A percentile compares a stretch with the other conserved stretches of the same genome.
Conservation (phyloP, 2,797 vertebrate genomes). For the Apodemus agrarius region DNA sequence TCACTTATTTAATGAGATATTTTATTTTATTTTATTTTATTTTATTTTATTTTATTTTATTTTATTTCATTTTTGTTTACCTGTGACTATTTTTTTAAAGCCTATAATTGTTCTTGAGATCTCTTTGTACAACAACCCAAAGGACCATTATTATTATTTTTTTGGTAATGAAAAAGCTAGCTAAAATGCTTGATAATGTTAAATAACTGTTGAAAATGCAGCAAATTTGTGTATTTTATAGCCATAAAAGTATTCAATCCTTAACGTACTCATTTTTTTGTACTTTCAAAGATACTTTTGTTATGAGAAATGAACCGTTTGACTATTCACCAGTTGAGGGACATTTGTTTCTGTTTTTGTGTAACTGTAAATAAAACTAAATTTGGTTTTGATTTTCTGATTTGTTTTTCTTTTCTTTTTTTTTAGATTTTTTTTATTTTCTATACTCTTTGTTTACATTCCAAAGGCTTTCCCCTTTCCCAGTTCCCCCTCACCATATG, state of each 20-base stretch:
- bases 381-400: background rate
- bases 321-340: background rate
- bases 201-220: slow-evolving; percentile 13
- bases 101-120: background rate
- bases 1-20: slow-evolving; percentile 4
- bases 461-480: too few species aligned
- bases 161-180: background rate
- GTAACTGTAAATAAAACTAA: background rate
- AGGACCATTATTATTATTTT: background rate
- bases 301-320: background rate
- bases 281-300: slow-evolving; percentile 26
- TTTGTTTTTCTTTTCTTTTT: slow-evolving; percentile 5
- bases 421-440: too few species aligned
- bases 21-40: background rate
- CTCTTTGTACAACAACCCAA: background rate
- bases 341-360: background rate
- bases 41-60: too few species aligned
- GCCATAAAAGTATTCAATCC: background rate
- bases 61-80: background rate
- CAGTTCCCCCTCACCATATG: too few species aligned
- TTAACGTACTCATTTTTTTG: slow-evolving; percentile 2
- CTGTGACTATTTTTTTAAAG: background rate
- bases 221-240: background rate
- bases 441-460: too few species aligned
- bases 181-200: slow-evolving; percentile 25